Evolutionary conservation across 2,113 vertebrate genomes (phyloP).

Genomic region (Pangasianodon hypophthalmus): DNA sequence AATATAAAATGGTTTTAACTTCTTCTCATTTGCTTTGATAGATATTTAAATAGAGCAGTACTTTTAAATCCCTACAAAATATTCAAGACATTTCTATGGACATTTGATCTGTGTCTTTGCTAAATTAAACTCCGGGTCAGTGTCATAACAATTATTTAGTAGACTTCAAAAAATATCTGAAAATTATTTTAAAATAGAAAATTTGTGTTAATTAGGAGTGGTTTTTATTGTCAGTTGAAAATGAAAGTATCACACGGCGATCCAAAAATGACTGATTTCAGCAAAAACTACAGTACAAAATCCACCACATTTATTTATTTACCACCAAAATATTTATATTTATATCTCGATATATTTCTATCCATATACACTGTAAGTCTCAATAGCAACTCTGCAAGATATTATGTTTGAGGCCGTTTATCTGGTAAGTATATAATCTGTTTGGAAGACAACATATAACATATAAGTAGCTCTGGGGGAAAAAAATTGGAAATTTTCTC

Average conservation of each 20-base stretch:
- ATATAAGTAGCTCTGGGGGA: background rate
- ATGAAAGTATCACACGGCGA: background rate
- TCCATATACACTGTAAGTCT: background rate
- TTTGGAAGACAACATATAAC: background rate
- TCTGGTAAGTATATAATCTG: background rate
- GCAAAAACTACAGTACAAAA: background rate
- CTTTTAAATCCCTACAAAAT: background rate
- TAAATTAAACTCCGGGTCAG: background rate
- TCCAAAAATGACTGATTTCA: background rate
- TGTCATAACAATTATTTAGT: background rate
- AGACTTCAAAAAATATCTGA: background rate
- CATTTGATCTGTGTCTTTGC: background rate
- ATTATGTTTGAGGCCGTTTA: background rate
- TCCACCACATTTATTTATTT: background rate
- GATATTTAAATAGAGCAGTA: background rate
- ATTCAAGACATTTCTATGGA: background rate
- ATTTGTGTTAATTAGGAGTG: background rate
- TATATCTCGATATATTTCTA: background rate
- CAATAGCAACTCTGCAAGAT: background rate
- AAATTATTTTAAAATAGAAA: background rate
- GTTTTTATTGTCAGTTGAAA: background rate
- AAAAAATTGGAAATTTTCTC: background rate
- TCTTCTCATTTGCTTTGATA: background rate
- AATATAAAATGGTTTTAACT: background rate
- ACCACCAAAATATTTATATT: background rate